Conservation (phyloP, 2,888 invertebrate species). For the Pollenia angustigena region DNA sequence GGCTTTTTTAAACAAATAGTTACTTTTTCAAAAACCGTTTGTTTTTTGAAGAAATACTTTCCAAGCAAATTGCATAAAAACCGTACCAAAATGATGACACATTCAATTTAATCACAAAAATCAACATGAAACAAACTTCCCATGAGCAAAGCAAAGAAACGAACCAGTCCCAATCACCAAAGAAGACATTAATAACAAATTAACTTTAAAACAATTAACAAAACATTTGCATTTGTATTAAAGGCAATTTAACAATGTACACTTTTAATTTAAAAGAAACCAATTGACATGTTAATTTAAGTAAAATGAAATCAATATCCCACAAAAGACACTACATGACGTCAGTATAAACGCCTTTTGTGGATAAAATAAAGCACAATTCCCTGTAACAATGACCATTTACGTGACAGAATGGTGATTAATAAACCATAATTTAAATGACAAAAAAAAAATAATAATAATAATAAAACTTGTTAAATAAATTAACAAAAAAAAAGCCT, state of each 20-base stretch:
- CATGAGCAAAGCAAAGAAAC: too few relatives aligned
- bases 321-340: conserved; percentile 50
- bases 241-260: neutral
- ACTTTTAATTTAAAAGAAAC: neutral
- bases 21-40: too few relatives aligned
- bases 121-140: too few relatives aligned
- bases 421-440: conserved; percentile 58
- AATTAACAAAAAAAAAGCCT: conserved; percentile 21
- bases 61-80: too few relatives aligned
- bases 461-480: conserved; percentile 1
- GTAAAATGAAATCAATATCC: neutral
- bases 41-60: too few relatives aligned
- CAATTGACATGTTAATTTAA: conserved; percentile 48
- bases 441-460: conserved; percentile 26
- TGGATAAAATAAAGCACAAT: neutral
- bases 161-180: too few relatives aligned
- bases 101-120: too few relatives aligned
- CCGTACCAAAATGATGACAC: too few relatives aligned
- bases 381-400: conserved; percentile 35
- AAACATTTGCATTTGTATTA: neutral
- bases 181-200: too few relatives aligned
- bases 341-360: conserved; percentile 61
- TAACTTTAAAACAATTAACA: neutral
- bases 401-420: conserved; percentile 63
- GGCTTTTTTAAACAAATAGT: too few relatives aligned